Evolutionary conservation across 2,113 vertebrate species (phyloP), one percentile per base, ranked within the genome.

Genomic region (Takifugu bimaculatus): DNA sequence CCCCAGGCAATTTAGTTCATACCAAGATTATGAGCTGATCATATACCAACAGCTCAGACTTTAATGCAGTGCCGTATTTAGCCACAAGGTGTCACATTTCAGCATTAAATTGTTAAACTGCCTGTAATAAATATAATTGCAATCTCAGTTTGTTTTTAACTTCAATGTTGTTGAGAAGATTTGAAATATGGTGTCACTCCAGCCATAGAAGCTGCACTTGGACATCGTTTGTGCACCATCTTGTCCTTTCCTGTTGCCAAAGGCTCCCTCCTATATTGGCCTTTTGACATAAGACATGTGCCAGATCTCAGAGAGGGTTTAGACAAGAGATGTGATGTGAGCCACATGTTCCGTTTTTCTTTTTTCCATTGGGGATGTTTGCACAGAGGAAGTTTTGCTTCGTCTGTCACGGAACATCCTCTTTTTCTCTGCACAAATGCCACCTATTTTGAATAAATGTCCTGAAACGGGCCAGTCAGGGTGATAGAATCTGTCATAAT

Each of bases 71-170:
- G 13, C 26, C 32, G 54, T 0, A 25, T 35, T 63, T 47, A 57
- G 66, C 75, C 83, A 85, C 83, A 68, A 80, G 85, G 75, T 83
- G 85, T 85, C 83, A 65, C 55, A 69, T 77, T 61, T 59, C 45
- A 65, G 61, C 49, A 49, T 49, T 49, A 45, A 45, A 12, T 12
- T 3, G 44, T 45, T 20, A 20, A 20, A 20, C 20, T 15, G 12
- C 44, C 44, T 45, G 1, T 14, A 15, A 15, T 13, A 4, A 45
- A 45, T 5, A n/a, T 49, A 2, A 13, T 20, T n/a, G 2, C 47
- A 6, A n/a, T n/a, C 20, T 49, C n/a, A n/a, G 13, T 13, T 2
- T 3, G 47, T 7, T 14, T 45, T 11, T 12, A 5, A 5, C 11
- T 11, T 14, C 12, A 45, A 45, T 7, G 14, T 3, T 45, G 44